These are phyloP conservation scores for Galagoides demidoff DNA, from an alignment of 2,797 vertebrate species.

Conservation along the genomic window DNA sequence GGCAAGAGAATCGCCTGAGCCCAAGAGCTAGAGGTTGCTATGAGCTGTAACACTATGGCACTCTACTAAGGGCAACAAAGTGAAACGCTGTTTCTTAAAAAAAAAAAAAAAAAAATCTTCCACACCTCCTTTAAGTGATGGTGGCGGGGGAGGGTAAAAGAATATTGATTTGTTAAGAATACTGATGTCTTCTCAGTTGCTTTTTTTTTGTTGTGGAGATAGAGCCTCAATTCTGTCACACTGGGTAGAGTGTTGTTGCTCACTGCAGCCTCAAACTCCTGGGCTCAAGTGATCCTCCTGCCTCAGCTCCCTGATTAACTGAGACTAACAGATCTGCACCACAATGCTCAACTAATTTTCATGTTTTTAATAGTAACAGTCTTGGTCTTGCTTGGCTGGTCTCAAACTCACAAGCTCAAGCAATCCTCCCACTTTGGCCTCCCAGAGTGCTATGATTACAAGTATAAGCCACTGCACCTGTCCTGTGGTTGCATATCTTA, in stretches of 20 bases:
- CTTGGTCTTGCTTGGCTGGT: background rate
- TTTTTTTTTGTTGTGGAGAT: too few species aligned
- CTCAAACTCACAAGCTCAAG: background rate
- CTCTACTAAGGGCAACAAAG: too few species aligned
- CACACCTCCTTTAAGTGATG: background rate
- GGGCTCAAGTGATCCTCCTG: background rate
- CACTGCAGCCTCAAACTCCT: background rate
- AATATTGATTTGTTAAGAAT: background rate
- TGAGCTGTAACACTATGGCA: too few species aligned
- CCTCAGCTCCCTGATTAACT: background rate
- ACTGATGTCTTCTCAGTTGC: background rate
- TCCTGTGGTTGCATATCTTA: conserved; percentile 65
- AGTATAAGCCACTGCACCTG: background rate
- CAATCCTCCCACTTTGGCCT: background rate
- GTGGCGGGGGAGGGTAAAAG: background rate
- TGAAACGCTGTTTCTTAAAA: too few species aligned
- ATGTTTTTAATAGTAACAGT: background rate
- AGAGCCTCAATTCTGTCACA: background rate
- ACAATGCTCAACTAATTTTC: background rate
- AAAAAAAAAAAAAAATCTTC: background rate
- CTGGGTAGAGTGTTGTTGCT: background rate
- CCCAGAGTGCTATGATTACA: background rate
- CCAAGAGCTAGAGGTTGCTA: too few species aligned
- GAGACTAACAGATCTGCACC: background rate
- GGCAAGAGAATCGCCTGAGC: too few species aligned